Percentiles rank a stretch among this genome's conserved stretches.
Evolutionary conservation across 2,888 invertebrate genomes (phyloP).

Genomic region (Chesias legatella): DNA sequence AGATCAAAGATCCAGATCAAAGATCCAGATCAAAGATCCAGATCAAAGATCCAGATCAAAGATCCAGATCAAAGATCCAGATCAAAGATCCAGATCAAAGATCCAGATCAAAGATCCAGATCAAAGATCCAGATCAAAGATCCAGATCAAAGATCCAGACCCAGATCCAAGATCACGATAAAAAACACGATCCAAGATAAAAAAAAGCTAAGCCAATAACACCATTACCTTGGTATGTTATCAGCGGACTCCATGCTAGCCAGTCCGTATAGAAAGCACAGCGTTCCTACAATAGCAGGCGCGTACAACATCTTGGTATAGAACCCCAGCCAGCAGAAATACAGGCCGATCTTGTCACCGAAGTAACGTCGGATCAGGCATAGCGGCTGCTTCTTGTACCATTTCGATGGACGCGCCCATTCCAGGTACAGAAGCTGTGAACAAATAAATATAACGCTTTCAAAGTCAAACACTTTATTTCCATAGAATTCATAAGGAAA

Average conservation of each 20-base stretch:
- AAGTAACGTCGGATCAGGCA: constrained; percentile 93
- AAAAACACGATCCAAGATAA: too few species aligned
- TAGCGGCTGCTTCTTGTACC: constrained; percentile 96
- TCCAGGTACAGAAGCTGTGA: constrained; percentile 90
- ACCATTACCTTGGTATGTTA: constrained; percentile 86
- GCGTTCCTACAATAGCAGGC: constrained; percentile 90
- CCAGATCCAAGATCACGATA: too few species aligned
- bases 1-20: too few species aligned
- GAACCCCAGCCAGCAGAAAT: constrained; percentile 96
- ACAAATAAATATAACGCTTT: constrained; percentile 4
- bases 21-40: too few species aligned
- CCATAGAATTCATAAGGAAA: neutral
- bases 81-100: too few species aligned
- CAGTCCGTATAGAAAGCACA: constrained; percentile 93
- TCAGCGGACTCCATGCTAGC: constrained; percentile 90
- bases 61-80: too few species aligned
- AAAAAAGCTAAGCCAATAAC: neutral
- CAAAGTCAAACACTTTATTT: neutral
- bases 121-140: too few species aligned
- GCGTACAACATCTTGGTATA: constrained; percentile 94
- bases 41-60: too few species aligned
- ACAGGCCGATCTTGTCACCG: constrained; percentile 94
- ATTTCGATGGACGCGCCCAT: constrained; percentile 94
- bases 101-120: too few species aligned
- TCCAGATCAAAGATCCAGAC: too few species aligned